Base-by-base conservation (phyloP, 2,888 invertebrate species). In the Myathropa florea region DNA sequence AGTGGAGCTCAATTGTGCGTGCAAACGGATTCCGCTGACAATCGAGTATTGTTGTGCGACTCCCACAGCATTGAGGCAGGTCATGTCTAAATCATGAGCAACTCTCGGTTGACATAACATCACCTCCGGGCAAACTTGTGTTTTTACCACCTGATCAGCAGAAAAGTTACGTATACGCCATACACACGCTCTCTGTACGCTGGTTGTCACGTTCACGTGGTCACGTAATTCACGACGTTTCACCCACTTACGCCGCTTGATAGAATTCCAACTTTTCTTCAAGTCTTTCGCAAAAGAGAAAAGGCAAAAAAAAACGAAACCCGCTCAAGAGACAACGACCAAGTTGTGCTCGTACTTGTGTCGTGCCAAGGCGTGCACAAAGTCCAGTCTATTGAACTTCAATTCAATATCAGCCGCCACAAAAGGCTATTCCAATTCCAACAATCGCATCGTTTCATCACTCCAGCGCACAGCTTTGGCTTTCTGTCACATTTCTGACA, bases 251-350 rank as follows among this genome's bases (percentile, higher is more conserved):
- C 36, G 30, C 14, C 33, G 12, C 39, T 68, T 75, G 65, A 75
- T 61, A 63, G 39, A 76, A 71, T 81, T 84, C 71, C 76, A 84
- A 84, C 60, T 80, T 71, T 76, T 53, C 59, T n/a, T n/a, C 39
- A 63, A 68, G 63, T 39, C 67, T 73, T 68, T 53, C 28, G 24
- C 30, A 68, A 64, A 53, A n/a, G 46, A 4, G n/a, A 1, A n/a
- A 10, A 33, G 33, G 3, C n/a, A n/a, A n/a, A n/a, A 1, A n/a
- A 4, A n/a, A 18, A 0, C 1, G 1, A 46, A 46, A 46, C 46
- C n/a, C 3, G 46, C 18, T 18, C 46, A 18, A 46, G 46, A 10
- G 10, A 10, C 30, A 46, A 53, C 6, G 21, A 3, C 18, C 23
- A 23, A 46, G 18, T 14, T 10, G 24, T 26, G 4, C 10, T 24